Evolutionary conservation across 2,888 invertebrate species (phyloP).

Genomic region (Agrilus mali): DNA sequence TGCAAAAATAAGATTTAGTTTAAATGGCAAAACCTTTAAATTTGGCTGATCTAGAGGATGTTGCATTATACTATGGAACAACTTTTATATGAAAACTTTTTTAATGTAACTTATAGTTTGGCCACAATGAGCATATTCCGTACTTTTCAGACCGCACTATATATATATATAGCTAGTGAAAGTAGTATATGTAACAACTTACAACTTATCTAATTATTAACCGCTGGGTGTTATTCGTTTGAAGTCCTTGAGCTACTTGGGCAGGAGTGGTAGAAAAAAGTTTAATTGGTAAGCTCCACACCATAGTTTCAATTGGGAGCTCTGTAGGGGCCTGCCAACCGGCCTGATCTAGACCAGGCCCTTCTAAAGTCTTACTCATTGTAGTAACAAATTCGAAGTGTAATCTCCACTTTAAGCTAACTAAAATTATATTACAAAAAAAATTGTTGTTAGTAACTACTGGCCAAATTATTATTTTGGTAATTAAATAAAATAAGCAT

Average conservation of each 20-base stretch:
- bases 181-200: too few relatives aligned
- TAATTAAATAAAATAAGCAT: background rate
- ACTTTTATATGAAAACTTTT: too few relatives aligned
- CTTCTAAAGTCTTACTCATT: constrained; percentile 43
- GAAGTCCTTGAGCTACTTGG: constrained; percentile 57
- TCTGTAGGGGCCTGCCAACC: constrained; percentile 76
- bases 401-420: constrained; percentile 82
- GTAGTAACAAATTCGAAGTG: constrained; percentile 97
- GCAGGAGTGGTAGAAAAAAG: constrained; percentile 84
- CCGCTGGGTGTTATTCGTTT: constrained; percentile 30
- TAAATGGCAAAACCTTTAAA: too few relatives aligned
- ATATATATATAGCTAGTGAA: too few relatives aligned
- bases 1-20: too few relatives aligned
- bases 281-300: constrained; percentile 94
- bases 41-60: too few relatives aligned
- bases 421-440: constrained; percentile 36
- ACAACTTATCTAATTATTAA: constrained; percentile 20
- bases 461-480: background rate
- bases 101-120: too few relatives aligned
- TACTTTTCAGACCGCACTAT: too few relatives aligned
- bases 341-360: constrained; percentile 43
- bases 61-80: too few relatives aligned
- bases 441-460: background rate
- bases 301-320: constrained; percentile 93
- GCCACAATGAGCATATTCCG: too few relatives aligned